Percentiles rank a stretch among this genome's conserved stretches.
phyloP scores from a whole-genome alignment of 64 coral and sea anemone species.

The Actinia equina region DNA sequence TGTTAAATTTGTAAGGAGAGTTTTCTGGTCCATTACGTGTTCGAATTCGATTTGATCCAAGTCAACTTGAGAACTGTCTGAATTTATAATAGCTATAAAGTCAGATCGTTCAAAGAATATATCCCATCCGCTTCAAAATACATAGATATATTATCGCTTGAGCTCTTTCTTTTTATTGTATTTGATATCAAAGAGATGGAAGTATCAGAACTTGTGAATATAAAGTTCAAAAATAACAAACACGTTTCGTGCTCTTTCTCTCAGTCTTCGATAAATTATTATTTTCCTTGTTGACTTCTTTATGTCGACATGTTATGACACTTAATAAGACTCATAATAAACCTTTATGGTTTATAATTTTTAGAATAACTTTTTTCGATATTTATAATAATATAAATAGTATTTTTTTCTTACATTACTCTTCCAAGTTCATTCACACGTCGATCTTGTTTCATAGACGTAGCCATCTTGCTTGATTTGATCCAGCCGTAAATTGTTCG shows the following conservation, averaged over 20 bases:
- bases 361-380: not conserved
- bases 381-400: not conserved
- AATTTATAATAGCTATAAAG: not conserved
- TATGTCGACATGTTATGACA: too few species aligned
- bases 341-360: not conserved
- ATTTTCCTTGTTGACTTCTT: too few species aligned
- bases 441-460: not conserved
- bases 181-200: not conserved
- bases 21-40: not conserved
- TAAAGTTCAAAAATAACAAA: too few species aligned
- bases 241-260: too few species aligned
- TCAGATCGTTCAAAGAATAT: not conserved
- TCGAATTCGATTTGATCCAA: conserved; percentile 20
- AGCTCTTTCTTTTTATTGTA: not conserved
- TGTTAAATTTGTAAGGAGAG: not conserved
- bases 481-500: too few species aligned
- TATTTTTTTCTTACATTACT: not conserved
- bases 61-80: not conserved
- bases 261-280: too few species aligned
- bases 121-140: not conserved
- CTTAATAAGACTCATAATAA: not conserved
- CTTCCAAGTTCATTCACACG: not conserved
- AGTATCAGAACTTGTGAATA: not conserved
- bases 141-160: not conserved
- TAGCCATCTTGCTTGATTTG: not conserved